Percentiles rank a stretch among this genome's conserved stretches.
These are phyloP conservation scores for Pterostichus niger DNA, from an alignment of 2,888 invertebrate genomes.

Conservation along the genomic window DNA sequence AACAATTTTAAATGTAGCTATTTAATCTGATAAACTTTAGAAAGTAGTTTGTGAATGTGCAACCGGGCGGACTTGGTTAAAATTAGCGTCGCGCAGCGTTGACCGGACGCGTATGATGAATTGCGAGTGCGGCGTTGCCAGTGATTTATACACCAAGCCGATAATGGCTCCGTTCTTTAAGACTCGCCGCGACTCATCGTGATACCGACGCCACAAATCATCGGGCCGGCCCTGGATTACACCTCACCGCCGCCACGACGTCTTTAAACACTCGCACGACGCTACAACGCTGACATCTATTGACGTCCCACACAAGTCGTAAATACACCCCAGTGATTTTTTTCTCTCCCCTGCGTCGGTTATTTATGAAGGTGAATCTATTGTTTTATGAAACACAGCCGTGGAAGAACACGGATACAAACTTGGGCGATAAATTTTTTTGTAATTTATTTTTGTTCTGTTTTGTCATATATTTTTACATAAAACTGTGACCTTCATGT, in stretches of 20 bases:
- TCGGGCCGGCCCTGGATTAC: neutral
- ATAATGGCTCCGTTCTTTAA: slow-evolving; percentile 55
- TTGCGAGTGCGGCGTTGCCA: neutral
- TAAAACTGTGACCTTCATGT: slow-evolving; percentile 48
- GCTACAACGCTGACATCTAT: slow-evolving; percentile 44
- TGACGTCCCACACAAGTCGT: slow-evolving; percentile 43
- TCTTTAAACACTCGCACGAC: slow-evolving; percentile 14
- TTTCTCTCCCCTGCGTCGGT: slow-evolving; percentile 22
- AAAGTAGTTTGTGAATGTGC: neutral
- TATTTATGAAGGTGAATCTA: slow-evolving; percentile 63
- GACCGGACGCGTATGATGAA: slow-evolving; percentile 21
- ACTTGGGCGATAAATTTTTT: slow-evolving; percentile 51
- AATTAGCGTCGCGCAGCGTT: slow-evolving; percentile 47
- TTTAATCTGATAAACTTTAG: no score
- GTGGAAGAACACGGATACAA: slow-evolving; percentile 9
- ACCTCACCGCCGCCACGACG: neutral
- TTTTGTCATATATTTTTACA: slow-evolving; percentile 50
- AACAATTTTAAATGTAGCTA: no score
- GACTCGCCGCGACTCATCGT: slow-evolving; percentile 26
- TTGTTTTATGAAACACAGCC: slow-evolving; percentile 60
- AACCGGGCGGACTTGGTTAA: neutral
- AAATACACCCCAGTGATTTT: slow-evolving; percentile 41
- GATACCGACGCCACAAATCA: slow-evolving; percentile 12
- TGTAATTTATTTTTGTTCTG: slow-evolving; percentile 55
- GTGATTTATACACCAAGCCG: slow-evolving; percentile 48